Conservation (phyloP, 2,797 vertebrate genomes). For the Smutsia gigantea region DNA sequence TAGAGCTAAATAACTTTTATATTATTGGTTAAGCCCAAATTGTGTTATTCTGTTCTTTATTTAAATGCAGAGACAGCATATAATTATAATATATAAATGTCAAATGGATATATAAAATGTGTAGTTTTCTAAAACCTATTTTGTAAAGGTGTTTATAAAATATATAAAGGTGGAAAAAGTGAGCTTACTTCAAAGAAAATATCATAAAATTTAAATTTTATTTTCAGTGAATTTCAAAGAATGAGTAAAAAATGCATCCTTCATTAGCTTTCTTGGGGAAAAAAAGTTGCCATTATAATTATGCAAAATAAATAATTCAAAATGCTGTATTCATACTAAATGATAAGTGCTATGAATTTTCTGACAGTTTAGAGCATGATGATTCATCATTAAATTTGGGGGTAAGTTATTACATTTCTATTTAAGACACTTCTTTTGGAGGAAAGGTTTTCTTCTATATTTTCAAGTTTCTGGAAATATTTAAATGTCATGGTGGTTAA, state of each 20-base stretch:
- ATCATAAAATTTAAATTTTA: neutral
- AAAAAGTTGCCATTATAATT: neutral
- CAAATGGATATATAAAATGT: neutral
- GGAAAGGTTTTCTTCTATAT: neutral
- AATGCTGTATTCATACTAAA: neutral
- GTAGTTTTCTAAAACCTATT: neutral
- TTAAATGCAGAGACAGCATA: neutral
- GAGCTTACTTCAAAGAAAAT: neutral
- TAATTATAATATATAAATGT: neutral
- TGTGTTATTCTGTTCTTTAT: neutral
- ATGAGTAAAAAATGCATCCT: neutral
- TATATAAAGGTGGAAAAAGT: neutral
- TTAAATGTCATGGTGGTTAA: neutral
- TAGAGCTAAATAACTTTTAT: neutral
- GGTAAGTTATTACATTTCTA: neutral
- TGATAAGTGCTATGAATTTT: neutral
- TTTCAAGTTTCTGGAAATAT: neutral
- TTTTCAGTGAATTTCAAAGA: neutral
- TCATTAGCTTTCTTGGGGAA: neutral
- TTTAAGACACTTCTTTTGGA: neutral
- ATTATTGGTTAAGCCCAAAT: neutral
- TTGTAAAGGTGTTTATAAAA: neutral
- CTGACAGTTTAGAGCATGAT: neutral
- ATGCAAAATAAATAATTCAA: neutral
- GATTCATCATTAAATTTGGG: neutral